phyloP scores from a whole-genome alignment of 2,888 invertebrate species.

The Rhodophaea formosa region DNA sequence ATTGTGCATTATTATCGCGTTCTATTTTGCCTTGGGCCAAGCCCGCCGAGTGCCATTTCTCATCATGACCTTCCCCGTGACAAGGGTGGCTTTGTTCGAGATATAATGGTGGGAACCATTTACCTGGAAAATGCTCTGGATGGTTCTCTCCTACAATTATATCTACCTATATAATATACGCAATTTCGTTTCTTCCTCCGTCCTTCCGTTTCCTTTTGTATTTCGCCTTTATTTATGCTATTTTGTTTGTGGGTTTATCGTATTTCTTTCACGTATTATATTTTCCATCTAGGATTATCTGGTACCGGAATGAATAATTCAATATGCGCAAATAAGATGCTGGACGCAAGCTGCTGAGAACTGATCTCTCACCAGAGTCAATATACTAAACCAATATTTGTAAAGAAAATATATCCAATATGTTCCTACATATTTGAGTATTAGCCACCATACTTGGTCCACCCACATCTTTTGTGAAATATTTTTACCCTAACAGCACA shows the following conservation, averaged over 20 bases:
- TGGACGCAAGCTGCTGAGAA: not conserved
- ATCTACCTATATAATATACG: slow-evolving; percentile 16
- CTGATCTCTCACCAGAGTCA: not conserved
- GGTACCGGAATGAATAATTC: slow-evolving; percentile 4
- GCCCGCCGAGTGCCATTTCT: slow-evolving; percentile 52
- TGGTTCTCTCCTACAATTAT: slow-evolving; percentile 38
- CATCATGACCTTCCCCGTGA: slow-evolving; percentile 65
- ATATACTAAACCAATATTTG: no score
- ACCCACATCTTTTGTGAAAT: no score
- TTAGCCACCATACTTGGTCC: no score
- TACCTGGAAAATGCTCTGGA: slow-evolving; percentile 59
- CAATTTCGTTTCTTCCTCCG: slow-evolving; percentile 7
- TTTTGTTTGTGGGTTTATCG: slow-evolving; percentile 25
- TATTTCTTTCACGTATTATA: slow-evolving; percentile 11
- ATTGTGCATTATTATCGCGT: slow-evolving; percentile 23
- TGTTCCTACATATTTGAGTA: no score
- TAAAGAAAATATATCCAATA: no score
- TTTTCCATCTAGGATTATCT: slow-evolving; percentile 8
- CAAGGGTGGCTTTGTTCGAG: slow-evolving; percentile 67
- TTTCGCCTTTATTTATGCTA: slow-evolving; percentile 29
- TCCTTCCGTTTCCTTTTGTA: slow-evolving; percentile 4
- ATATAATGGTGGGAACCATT: slow-evolving; percentile 65
- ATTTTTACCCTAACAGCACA: no score
- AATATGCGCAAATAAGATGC: not conserved
- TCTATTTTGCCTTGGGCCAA: slow-evolving; percentile 30